Evolutionary conservation across 1,140 invertebrate genomes (phyloP).

Genomic region (Mactra quadrangularis): DNA sequence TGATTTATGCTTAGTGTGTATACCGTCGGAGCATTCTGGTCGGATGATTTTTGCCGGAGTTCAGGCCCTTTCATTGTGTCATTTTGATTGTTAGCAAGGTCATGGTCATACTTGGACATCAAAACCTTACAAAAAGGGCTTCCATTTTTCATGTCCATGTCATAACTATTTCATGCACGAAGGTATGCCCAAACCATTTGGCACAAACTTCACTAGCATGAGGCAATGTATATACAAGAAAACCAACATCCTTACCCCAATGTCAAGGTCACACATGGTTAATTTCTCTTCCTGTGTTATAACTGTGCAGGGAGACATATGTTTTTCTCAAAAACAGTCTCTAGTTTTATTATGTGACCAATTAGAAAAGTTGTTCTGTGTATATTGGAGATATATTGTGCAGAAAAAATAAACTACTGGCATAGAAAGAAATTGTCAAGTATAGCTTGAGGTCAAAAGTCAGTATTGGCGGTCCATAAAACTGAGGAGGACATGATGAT

Average conservation of each 20-base stretch:
- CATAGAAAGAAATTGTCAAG: too few relatives aligned
- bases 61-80: conserved; percentile 30
- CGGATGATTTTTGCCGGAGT: conserved; percentile 23
- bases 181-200: conserved; percentile 27
- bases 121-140: conserved; percentile 17
- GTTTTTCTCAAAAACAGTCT: conserved; percentile 20
- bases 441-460: too few relatives aligned
- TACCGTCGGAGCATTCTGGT: conserved; percentile 21
- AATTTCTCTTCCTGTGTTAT: conserved; percentile 1
- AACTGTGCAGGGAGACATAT: conserved; percentile 3
- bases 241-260: conserved; percentile 1
- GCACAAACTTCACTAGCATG: conserved; percentile 18
- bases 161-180: conserved; percentile 31
- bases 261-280: conserved; percentile 26
- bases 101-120: conserved; percentile 28
- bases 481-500: too few relatives aligned
- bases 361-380: too few relatives aligned
- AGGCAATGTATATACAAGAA: conserved; percentile 6
- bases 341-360: too few relatives aligned
- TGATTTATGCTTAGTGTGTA: conserved; percentile 10
- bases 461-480: too few relatives aligned
- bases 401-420: too few relatives aligned
- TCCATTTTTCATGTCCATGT: conserved; percentile 28
- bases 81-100: conserved; percentile 31
- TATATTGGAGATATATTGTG: too few relatives aligned